Evolutionary conservation across 2,797 vertebrate species (phyloP), one percentile per base, ranked within the genome.

Genomic region (Acanthornis magna): DNA sequence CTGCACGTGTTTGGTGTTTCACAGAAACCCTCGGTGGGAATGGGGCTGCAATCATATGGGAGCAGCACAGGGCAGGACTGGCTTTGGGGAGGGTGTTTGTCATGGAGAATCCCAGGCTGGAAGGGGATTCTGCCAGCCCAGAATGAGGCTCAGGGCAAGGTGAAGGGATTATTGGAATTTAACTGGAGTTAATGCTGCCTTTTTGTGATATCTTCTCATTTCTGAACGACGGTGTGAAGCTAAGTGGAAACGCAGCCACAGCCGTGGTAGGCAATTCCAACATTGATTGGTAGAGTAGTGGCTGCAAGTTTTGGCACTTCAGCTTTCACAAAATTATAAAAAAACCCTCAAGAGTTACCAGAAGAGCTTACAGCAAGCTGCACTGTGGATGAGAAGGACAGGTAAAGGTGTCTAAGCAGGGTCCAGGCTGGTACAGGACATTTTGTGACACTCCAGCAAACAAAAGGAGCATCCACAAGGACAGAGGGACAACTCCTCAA

Each of bases 1-100:
- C n/a, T 32, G 38, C 17, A 26, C 0, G 0, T 3, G 32, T 5
- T 23, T 2, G 29, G 2, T 5, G 51, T 3, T n/a, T 12, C 27
- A 16, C 3, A 42, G 14, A 43, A 48, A 9, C 25, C 4, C 36
- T 36, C 6, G 45, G 38, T 38, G 25, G 19, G 13, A 57, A 25
- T 3, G 0, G 13, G 34, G 47, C 60, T 67, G 50, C 19, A 32
- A 4, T 16, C 20, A 6, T 9, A 26, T 6, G 7, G n/a, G 58
- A 78, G 21, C 54, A 65, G 43, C 50, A 48, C 48, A 84, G 22
- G 63, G 23, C 0, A 1, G 34, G 22, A 27, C 42, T 75, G 76
- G 60, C 16, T 1, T 1, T 5, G 17, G 23, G 54, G 21, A 78
- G 70, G 8, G 34, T 34, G 25, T 20, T 80, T 54, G 16, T 16